These are phyloP conservation scores for Drosophila arawakana DNA, from an alignment of 1,140 invertebrate species.

Conservation along the genomic window DNA sequence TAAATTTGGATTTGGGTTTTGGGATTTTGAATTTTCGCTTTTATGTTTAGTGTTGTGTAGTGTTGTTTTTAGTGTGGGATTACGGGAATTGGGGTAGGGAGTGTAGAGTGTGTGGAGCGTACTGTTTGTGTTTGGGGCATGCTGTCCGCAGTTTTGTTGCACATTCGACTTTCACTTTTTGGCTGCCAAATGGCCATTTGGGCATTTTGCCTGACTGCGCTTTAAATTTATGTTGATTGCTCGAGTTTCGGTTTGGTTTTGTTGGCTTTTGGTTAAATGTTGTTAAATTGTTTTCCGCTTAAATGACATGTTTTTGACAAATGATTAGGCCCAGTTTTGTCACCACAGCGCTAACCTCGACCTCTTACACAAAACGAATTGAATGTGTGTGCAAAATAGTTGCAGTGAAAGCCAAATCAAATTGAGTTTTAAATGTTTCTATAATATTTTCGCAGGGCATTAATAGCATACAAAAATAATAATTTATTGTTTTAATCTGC, in stretches of 20 bases:
- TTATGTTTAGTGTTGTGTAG: not conserved
- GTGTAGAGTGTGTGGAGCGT: too few relatives aligned
- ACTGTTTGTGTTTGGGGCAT: conserved; percentile 13
- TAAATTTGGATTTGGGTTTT: conserved; percentile 35
- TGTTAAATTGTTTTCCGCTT: conserved; percentile 64
- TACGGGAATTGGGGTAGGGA: conserved; percentile 7
- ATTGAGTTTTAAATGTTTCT: not conserved
- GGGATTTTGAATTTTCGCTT: conserved; percentile 18
- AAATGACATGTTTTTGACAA: conserved; percentile 78
- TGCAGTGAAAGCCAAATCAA: not conserved
- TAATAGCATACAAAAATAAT: not conserved
- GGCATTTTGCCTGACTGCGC: conserved; percentile 66
- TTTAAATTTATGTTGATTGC: conserved; percentile 82
- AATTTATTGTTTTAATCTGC: too few relatives aligned
- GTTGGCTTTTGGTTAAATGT: conserved; percentile 59
- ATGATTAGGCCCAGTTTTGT: conserved; percentile 57
- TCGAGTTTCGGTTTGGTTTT: conserved; percentile 62
- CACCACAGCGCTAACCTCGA: conserved; percentile 37
- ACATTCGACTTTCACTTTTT: conserved; percentile 80
- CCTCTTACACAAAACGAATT: conserved; percentile 11
- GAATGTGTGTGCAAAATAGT: not conserved
- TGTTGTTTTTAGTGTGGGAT: not conserved
- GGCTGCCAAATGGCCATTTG: conserved; percentile 74
- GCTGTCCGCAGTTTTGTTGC: conserved; percentile 52
- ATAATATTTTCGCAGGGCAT: not conserved